Evolutionary conservation across 2,888 invertebrate species (phyloP).

Genomic region (Drosophila setosimentum): DNA sequence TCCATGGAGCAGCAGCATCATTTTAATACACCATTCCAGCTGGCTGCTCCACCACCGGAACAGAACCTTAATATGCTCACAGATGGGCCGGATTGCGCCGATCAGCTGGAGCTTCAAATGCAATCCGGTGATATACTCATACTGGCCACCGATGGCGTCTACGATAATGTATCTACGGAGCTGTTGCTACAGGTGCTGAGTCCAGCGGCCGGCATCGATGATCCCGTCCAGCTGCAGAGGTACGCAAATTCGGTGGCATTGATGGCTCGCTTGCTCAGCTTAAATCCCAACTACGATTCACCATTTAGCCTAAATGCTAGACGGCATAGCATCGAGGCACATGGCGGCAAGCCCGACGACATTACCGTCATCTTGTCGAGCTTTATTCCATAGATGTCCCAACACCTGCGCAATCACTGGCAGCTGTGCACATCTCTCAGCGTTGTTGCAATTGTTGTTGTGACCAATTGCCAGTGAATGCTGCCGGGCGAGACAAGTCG

Average conservation of each 20-base stretch:
- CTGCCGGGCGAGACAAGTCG: background rate
- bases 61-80: constrained; percentile 93
- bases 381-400: constrained; percentile 16
- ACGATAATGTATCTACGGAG: constrained; percentile 97
- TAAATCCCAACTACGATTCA: constrained; percentile 96
- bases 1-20: constrained; percentile 98
- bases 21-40: constrained; percentile 98
- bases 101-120: constrained; percentile 91
- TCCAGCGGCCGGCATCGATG: constrained; percentile 89
- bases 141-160: constrained; percentile 98
- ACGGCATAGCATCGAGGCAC: constrained; percentile 87
- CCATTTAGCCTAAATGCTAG: constrained; percentile 83
- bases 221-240: constrained; percentile 91
- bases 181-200: constrained; percentile 93
- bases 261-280: constrained; percentile 96
- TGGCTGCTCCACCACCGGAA: constrained; percentile 96
- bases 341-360: constrained; percentile 99
- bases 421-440: constrained; percentile 31
- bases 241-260: constrained; percentile 97
- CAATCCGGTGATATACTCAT: constrained; percentile 96
- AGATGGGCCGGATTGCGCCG: constrained; percentile 96
- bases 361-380: constrained; percentile 86
- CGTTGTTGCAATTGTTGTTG: constrained; percentile 14
- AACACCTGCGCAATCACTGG: constrained; percentile 38
- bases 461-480: constrained; percentile 42